Evolutionary conservation across 2,797 vertebrate genomes (phyloP), one percentile per base, ranked within the genome.

Genomic region (Podarcis lilfordi): DNA sequence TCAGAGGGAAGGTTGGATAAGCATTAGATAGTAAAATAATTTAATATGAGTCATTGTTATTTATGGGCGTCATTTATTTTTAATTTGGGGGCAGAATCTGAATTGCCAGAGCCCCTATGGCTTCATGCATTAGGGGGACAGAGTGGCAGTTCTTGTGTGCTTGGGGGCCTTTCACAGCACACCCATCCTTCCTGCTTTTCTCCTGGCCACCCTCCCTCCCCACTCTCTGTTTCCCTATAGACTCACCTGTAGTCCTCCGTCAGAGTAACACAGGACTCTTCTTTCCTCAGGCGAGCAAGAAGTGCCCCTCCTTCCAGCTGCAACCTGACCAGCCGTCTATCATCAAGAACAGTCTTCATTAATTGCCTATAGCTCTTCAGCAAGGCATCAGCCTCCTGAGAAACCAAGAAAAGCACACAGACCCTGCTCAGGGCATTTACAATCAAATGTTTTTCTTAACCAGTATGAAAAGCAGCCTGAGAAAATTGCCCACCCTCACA

Each of bases 301-400:
- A 97, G 97, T 0, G 97, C 97, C 76, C 97, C 98, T 3, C 98
- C 98, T 88, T 98, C 98, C 94, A 97, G 95, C 95, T 99, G 98
- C 74, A 99, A 93, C 89, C 96, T 97, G 82, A 97, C 97, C 95
- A 99, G 95, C 88, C 93, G 96, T 0, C 95, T 80, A 1, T 99
- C 98, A 21, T 97, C 97, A 1, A 99, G 96, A 71, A 99, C 96
- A 0, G 91, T 96, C 45, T 96, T 92, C 98, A 99, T 99, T 92
- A 98, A 82, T 3, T 95, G 95, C 81, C 91, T 97, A 93, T 96
- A 97, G 79, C 91, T 96, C 88, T 90, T 95, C 86, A 98, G 93
- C 94, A 98, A 92, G 89, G 90, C 94, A 92, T 96, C 91, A 0
- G 97, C 98, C 85, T 98, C 98, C 99, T 99, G 95, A 86, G 84